Evolutionary conservation across 2,888 invertebrate genomes (phyloP).

Genomic region (Rhodophaea formosa): DNA sequence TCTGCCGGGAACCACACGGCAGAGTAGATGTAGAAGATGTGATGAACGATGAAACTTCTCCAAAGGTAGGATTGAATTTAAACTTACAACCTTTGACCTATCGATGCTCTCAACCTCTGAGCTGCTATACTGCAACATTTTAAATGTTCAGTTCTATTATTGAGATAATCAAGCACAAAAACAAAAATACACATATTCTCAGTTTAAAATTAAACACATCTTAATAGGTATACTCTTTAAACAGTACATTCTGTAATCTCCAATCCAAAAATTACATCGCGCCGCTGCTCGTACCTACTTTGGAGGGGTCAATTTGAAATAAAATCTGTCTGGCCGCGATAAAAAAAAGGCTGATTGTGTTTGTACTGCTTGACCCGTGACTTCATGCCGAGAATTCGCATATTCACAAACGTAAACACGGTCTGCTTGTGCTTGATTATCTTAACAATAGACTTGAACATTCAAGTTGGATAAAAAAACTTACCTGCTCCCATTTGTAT

Average conservation of each 20-base stretch:
- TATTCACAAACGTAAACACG: not conserved
- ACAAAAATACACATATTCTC: constrained; percentile 17
- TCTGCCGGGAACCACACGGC: no score
- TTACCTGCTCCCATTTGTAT: not conserved
- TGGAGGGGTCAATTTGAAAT: constrained; percentile 32
- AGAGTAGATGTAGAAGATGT: no score
- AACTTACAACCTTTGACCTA: no score
- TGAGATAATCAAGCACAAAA: not conserved
- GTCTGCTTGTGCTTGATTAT: constrained; percentile 4
- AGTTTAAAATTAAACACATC: constrained; percentile 31
- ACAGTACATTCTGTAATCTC: no score
- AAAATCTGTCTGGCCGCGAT: constrained; percentile 31
- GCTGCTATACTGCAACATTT: no score
- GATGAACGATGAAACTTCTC: no score
- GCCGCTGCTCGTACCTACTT: constrained; percentile 18
- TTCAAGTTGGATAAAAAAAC: not conserved
- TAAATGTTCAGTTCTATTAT: not conserved
- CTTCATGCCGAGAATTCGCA: constrained; percentile 13
- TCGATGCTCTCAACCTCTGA: no score
- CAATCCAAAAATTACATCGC: constrained; percentile 25
- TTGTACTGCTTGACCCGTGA: constrained; percentile 20
- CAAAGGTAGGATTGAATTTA: no score
- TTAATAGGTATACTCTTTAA: no score
- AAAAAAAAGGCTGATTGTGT: constrained; percentile 27
- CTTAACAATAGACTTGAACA: constrained; percentile 5